Conservation (phyloP, 2,113 vertebrate genomes). For the Malurus alboscapulatus region DNA sequence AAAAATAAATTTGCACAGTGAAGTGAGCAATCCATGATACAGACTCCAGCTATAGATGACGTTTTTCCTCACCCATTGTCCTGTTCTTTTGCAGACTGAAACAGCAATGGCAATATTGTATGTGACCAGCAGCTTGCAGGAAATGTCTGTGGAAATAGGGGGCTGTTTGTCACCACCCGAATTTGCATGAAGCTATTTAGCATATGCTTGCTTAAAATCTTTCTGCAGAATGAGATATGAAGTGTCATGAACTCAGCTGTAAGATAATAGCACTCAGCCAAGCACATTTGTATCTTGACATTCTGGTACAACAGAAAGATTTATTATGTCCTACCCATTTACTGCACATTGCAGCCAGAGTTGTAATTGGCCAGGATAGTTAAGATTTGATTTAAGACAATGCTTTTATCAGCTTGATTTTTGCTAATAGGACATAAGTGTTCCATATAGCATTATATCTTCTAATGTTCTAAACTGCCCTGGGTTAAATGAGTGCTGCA, state of each 20-base stretch:
- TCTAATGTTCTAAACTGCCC: not conserved
- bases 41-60: not conserved
- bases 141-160: not conserved
- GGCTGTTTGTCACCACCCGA: not conserved
- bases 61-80: not conserved
- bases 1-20: not conserved
- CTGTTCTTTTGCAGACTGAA: not conserved
- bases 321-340: slow-evolving; percentile 5
- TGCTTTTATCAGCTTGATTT: not conserved
- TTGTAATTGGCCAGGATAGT: not conserved
- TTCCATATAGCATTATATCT: not conserved
- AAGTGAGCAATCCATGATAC: not conserved
- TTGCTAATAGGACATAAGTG: not conserved
- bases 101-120: not conserved
- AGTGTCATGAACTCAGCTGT: slow-evolving; percentile 5
- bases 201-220: slow-evolving; percentile 11
- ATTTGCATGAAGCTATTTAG: not conserved
- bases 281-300: not conserved
- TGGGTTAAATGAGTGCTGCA: not conserved
- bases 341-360: not conserved
- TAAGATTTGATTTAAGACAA: slow-evolving; percentile 31
- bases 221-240: not conserved
- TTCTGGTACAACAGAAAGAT: not conserved
- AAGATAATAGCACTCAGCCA: not conserved
- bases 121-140: not conserved